A percentile compares a stretch with the other conserved stretches of the same genome.
These are phyloP conservation scores for Colossoma macropomum DNA, from an alignment of 2,113 vertebrate genomes.

Conservation along the genomic window DNA sequence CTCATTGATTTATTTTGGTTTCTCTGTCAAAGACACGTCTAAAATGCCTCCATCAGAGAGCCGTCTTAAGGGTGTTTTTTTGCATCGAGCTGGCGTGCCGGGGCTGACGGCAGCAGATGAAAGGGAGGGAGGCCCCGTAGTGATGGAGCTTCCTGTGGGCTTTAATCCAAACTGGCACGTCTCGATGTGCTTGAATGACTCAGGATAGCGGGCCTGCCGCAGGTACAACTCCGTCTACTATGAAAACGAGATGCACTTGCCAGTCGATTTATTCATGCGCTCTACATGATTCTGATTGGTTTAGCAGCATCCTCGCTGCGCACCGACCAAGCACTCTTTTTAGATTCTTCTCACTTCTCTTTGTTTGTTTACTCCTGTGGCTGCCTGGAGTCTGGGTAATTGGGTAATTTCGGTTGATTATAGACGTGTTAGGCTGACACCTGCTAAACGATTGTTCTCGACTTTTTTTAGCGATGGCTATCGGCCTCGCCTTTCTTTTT, in stretches of 20 bases:
- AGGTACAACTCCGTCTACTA: neutral
- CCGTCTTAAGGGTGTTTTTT: conserved; percentile 6
- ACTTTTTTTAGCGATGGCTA: neutral
- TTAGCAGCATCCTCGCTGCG: neutral
- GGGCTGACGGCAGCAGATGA: conserved; percentile 2
- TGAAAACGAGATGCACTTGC: neutral
- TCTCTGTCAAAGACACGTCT: conserved; percentile 25
- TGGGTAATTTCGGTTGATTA: conserved; percentile 32
- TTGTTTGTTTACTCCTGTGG: neutral
- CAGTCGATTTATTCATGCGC: neutral
- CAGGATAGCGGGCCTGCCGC: neutral
- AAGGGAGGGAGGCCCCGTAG: neutral
- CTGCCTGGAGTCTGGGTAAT: conserved; percentile 12
- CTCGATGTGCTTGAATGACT: neutral
- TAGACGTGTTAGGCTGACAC: conserved; percentile 23
- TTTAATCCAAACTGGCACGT: conserved; percentile 9
- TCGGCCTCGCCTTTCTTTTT: neutral
- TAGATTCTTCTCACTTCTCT: conserved; percentile 26
- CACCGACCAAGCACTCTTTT: neutral
- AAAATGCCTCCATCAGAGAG: conserved; percentile 23
- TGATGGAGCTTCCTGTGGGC: neutral
- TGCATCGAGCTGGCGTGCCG: neutral
- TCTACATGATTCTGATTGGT: conserved; percentile 10
- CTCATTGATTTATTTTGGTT: conserved; percentile 49
- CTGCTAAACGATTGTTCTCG: conserved; percentile 27